A percentile compares a stretch with the other conserved stretches of the same genome.
Conservation (phyloP, 2,888 invertebrate species). For the Clepsis dumicolana region DNA sequence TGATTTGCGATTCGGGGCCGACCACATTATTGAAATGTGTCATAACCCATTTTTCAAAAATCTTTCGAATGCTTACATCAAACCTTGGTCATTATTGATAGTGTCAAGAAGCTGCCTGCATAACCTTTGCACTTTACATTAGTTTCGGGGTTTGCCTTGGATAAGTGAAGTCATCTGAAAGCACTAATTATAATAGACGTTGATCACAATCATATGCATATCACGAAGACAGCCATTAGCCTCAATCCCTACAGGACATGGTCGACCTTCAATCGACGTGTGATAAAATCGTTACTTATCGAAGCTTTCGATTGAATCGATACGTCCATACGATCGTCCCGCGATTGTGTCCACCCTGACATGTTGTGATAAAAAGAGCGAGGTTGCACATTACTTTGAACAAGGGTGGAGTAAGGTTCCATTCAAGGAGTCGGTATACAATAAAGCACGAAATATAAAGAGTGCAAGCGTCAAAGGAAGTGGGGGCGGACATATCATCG, state of each 20-base stretch:
- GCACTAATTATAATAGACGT: conserved; percentile 41
- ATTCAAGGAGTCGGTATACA: conserved; percentile 10
- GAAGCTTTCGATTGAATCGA: conserved; percentile 60
- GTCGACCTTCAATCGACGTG: conserved; percentile 67
- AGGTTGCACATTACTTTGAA: conserved; percentile 40
- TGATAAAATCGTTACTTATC: conserved; percentile 62
- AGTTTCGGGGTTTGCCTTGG: conserved; percentile 25
- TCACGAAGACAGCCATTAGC: conserved; percentile 70
- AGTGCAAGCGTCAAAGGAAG: conserved; percentile 39
- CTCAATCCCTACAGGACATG: conserved; percentile 74
- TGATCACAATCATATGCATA: conserved; percentile 50
- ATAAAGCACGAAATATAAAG: conserved; percentile 1
- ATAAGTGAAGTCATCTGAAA: conserved; percentile 30
- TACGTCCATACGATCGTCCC: conserved; percentile 54
- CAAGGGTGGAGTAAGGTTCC: conserved; percentile 15
- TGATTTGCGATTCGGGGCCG: conserved; percentile 9
- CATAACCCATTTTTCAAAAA: neutral
- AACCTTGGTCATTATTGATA: neutral
- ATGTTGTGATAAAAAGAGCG: conserved; percentile 54
- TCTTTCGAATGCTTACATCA: neutral
- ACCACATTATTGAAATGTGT: neutral
- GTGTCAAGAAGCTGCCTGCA: conserved; percentile 2
- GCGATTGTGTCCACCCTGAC: conserved; percentile 61
- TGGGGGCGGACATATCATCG: conserved; percentile 35
- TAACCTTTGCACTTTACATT: conserved; percentile 25